Percentiles rank a stretch among this genome's conserved stretches.
Evolutionary conservation across 2,113 vertebrate species (phyloP).

Genomic region (Herpailurus yagouaroundi): DNA sequence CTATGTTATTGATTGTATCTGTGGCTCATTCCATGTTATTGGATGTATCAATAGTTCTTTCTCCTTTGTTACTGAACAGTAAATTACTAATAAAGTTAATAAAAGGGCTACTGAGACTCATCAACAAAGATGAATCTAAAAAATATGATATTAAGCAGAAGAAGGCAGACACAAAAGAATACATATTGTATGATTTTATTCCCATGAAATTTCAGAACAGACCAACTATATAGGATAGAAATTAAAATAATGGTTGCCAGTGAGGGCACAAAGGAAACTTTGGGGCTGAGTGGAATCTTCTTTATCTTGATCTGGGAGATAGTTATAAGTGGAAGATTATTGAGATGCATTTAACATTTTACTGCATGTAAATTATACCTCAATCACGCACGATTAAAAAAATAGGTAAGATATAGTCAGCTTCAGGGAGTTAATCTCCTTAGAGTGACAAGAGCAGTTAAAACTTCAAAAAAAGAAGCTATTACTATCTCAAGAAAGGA

Average conservation of each 20-base stretch:
- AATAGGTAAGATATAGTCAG: not conserved
- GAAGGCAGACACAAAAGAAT: not conserved
- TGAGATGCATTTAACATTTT: not conserved
- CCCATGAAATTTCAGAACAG: not conserved
- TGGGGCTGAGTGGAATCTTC: not conserved
- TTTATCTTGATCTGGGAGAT: not conserved
- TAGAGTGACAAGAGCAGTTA: not conserved
- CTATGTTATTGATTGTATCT: not conserved
- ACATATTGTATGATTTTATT: not conserved
- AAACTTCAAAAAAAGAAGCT: not conserved
- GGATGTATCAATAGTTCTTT: not conserved
- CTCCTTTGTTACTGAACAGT: not conserved
- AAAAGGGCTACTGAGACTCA: not conserved
- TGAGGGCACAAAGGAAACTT: not conserved
- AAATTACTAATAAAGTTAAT: not conserved
- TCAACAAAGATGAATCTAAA: not conserved
- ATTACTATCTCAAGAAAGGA: conserved; percentile 4
- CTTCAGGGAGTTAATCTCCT: not conserved
- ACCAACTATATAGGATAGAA: not conserved
- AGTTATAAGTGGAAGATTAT: not conserved
- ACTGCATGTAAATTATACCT: not conserved
- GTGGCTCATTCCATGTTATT: not conserved
- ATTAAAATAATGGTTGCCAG: not conserved
- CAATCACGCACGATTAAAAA: not conserved
- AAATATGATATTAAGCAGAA: not conserved